Conservation (phyloP, 2,113 vertebrate genomes). For the Papio anubis region DNA sequence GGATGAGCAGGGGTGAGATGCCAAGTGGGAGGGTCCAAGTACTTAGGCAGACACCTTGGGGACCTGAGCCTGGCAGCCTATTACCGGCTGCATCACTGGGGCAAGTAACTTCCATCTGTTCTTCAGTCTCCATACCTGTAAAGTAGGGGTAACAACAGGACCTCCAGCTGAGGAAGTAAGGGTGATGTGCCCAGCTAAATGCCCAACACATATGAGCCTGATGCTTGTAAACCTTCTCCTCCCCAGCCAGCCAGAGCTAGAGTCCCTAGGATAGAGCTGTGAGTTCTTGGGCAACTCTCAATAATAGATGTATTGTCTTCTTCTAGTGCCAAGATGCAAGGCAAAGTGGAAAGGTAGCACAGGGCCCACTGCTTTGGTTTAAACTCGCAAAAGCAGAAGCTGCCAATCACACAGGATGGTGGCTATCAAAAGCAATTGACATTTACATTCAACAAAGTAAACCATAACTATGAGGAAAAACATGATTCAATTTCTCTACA, state of each 20-base stretch:
- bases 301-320: background rate
- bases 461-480: background rate
- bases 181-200: accelerated
- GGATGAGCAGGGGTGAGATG: background rate
- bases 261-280: background rate
- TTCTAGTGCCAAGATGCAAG: accelerated
- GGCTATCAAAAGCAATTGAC: background rate
- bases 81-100: background rate
- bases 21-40: background rate
- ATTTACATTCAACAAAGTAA: background rate
- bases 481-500: background rate
- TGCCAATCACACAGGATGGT: accelerated
- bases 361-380: background rate
- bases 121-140: background rate
- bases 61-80: background rate
- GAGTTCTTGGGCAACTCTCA: background rate
- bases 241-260: background rate
- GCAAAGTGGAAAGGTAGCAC: accelerated
- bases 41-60: accelerated
- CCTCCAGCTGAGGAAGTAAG: background rate
- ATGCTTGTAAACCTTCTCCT: background rate
- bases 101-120: accelerated
- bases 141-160: no score
- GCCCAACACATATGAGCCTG: accelerated
- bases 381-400: background rate